Evolutionary conservation across 1,140 invertebrate species (phyloP).

Genomic region (Brachionus calyciflorus): DNA sequence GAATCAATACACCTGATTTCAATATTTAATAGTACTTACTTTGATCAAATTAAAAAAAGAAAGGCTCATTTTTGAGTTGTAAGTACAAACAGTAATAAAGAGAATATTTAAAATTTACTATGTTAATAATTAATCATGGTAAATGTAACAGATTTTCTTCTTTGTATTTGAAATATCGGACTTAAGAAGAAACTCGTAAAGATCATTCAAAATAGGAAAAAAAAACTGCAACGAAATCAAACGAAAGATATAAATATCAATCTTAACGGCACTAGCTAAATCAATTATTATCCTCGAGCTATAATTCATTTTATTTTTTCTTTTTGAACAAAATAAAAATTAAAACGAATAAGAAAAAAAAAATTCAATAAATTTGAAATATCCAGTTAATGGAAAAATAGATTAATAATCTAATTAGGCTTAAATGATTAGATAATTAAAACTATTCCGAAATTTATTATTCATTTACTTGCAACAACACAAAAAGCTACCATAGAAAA

Average conservation of each 20-base stretch:
- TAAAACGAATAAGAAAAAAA: too few relatives aligned
- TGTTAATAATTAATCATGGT: conserved; percentile 31
- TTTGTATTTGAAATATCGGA: too few relatives aligned
- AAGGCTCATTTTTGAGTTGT: too few relatives aligned
- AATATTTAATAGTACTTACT: not conserved
- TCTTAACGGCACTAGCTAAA: not conserved
- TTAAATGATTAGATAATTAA: not conserved
- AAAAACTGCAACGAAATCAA: not conserved
- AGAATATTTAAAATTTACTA: not conserved
- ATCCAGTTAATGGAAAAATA: conserved; percentile 31
- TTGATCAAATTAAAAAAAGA: not conserved
- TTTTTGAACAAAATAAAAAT: too few relatives aligned
- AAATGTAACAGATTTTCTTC: conserved; percentile 23
- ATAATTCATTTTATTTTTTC: conserved; percentile 11
- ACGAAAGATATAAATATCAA: conserved; percentile 5
- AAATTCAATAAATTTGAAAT: conserved; percentile 6
- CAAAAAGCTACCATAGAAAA: too few relatives aligned
- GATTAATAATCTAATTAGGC: conserved; percentile 42
- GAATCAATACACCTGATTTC: conserved; percentile 19
- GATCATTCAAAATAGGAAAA: not conserved
- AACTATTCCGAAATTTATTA: not conserved
- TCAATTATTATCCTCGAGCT: not conserved
- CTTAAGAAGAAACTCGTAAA: too few relatives aligned
- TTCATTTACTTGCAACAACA: too few relatives aligned
- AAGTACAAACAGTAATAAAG: too few relatives aligned